phyloP scores from a whole-genome alignment of 2,113 vertebrate genomes.

The Lucifuga dentata region DNA sequence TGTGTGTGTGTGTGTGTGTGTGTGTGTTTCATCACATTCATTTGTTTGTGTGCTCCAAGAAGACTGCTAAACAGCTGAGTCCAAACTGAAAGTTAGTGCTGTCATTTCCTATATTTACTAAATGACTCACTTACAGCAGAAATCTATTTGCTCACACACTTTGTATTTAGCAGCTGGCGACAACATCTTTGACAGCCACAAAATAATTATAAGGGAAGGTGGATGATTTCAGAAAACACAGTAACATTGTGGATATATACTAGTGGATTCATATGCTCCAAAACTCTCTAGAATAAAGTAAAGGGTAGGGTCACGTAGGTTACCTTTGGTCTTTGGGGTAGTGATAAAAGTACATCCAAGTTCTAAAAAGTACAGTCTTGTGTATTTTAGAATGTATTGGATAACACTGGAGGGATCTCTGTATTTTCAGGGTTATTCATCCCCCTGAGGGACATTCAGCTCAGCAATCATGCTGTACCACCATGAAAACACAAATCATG shows the following conservation, averaged over 20 bases:
- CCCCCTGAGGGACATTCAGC: conserved; percentile 40
- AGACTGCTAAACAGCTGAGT: conserved; percentile 79
- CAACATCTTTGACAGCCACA: conserved; percentile 62
- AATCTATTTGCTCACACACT: conserved; percentile 71
- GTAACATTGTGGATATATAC: conserved; percentile 3
- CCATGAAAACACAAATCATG: conserved; percentile 61
- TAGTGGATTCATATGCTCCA: not conserved
- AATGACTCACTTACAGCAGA: conserved; percentile 70
- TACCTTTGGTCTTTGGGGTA: conserved; percentile 5
- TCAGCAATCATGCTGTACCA: conserved; percentile 40
- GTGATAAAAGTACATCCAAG: conserved; percentile 22
- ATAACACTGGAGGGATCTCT: conserved; percentile 39
- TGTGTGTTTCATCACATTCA: conserved; percentile 43
- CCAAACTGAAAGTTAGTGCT: conserved; percentile 75
- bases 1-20: conserved; percentile 20
- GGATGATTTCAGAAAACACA: conserved; percentile 34
- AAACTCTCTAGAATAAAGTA: not conserved
- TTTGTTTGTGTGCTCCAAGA: conserved; percentile 62
- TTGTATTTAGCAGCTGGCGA: conserved; percentile 64
- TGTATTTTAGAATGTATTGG: conserved; percentile 21
- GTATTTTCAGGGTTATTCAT: conserved; percentile 43
- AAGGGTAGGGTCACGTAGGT: not conserved
- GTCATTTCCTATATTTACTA: conserved; percentile 74
- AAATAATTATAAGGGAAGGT: conserved; percentile 58
- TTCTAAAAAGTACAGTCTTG: conserved; percentile 26